These are phyloP conservation scores for Falco columbarius DNA, from an alignment of 2,797 vertebrate genomes.

Conservation along the genomic window DNA sequence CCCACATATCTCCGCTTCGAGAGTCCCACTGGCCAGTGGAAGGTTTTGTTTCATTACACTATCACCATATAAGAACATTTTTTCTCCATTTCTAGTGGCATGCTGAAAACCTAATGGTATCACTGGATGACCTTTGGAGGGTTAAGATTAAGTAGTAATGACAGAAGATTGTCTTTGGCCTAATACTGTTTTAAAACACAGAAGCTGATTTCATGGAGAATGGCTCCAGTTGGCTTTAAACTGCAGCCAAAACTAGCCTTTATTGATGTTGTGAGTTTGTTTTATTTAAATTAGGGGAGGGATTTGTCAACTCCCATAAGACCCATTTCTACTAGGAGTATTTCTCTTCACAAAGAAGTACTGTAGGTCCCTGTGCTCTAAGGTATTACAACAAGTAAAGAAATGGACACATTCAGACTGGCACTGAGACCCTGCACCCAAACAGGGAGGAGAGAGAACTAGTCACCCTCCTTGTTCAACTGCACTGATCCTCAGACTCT, in stretches of 20 bases:
- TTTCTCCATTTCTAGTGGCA: slow-evolving; percentile 35
- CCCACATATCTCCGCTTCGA: slow-evolving; percentile 33
- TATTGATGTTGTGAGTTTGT: neutral
- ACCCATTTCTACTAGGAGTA: neutral
- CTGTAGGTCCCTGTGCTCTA: neutral
- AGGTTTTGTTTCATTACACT: slow-evolving; percentile 58
- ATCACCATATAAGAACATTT: slow-evolving; percentile 65
- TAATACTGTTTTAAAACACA: slow-evolving; percentile 31
- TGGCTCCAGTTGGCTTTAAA: slow-evolving; percentile 20
- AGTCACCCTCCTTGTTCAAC: neutral
- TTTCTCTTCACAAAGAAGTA: neutral
- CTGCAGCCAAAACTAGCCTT: neutral
- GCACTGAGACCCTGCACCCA: neutral
- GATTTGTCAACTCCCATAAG: neutral
- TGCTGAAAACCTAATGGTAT: neutral
- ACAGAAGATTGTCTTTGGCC: slow-evolving; percentile 40
- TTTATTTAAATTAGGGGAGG: neutral
- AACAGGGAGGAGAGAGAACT: neutral
- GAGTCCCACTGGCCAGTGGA: slow-evolving; percentile 54
- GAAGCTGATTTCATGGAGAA: slow-evolving; percentile 5
- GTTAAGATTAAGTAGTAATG: slow-evolving; percentile 50
- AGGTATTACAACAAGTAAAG: neutral
- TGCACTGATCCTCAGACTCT: neutral
- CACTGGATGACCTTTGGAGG: slow-evolving; percentile 16
- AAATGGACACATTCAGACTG: neutral